Base-by-base conservation (phyloP, 2,113 vertebrate genomes). In the Meleagris gallopavo region DNA sequence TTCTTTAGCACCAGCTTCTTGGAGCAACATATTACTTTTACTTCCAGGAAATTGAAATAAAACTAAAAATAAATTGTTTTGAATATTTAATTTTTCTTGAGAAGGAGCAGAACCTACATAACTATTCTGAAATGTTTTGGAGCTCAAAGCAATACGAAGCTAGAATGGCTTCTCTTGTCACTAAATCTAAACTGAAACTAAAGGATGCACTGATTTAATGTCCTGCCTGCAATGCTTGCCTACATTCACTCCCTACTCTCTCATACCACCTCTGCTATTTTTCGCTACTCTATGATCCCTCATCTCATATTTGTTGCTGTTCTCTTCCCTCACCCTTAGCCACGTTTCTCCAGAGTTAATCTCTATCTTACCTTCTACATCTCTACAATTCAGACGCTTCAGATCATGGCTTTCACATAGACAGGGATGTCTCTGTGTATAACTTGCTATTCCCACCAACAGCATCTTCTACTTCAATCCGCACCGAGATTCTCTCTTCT, bases 11-110 rank as follows among this genome's bases (percentile, higher is more conserved):
- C 32, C 34, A 88, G 25, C 72, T 92, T 83, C 57, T 46, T 92
- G 15, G 76, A 94, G 60, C 34, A 94, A 58, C 79, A 71, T 60
- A 50, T 77, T 48, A 46, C 34, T 90, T 94, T 92, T 88, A 84
- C 43, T 57, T 86, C 43, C 65, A 75, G 65, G 21, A 93, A 89
- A n/a, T 11, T 77, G 60, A 88, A 83, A 32, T 83, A 71, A 84
- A 77, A 64, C 65, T 71, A 83, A 64, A 77, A 93, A 77, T 41
- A 88, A 74, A 74, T 74, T 30, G 2, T 34, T 91, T 64, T 86
- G 45, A 90, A 83, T 91, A 81, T 91, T 83, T 90, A 69, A 13
- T 73, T 89, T 95, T 95, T 88, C 46, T 84, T 89, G 38, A 81
- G 55, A 67, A 83, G 69, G 22, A 80, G 21, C 36, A 86, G 55